A percentile compares a stretch with the other conserved stretches of the same genome.
Evolutionary conservation across 2,113 vertebrate species (phyloP).

Genomic region (Colossoma macropomum): DNA sequence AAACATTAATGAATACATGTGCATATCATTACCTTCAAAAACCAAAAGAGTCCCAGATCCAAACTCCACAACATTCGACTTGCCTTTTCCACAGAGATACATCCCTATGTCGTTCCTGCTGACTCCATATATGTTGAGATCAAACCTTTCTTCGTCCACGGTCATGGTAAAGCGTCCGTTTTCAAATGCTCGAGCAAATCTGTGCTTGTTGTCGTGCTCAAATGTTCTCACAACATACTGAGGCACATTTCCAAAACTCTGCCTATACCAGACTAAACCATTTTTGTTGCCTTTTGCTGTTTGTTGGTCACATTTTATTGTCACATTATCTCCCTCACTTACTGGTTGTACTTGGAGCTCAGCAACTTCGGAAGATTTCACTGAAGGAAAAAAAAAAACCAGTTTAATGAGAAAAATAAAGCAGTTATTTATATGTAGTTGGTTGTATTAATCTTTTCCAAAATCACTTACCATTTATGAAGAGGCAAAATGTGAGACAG

Average conservation of each 20-base stretch:
- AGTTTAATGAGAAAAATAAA: background rate
- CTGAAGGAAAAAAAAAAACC: background rate
- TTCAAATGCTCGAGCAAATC: background rate
- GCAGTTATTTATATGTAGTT: background rate
- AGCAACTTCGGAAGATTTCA: background rate
- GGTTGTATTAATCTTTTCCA: background rate
- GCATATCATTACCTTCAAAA: background rate
- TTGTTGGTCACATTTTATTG: background rate
- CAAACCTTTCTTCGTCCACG: background rate
- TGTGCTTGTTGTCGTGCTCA: background rate
- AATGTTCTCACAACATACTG: background rate
- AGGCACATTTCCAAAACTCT: constrained; percentile 21
- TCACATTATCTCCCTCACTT: background rate
- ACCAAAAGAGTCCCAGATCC: constrained; percentile 11
- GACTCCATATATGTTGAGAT: background rate
- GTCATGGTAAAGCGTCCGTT: background rate
- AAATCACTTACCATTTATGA: background rate
- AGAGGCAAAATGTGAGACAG: background rate
- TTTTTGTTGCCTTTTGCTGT: background rate
- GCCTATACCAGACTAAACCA: constrained; percentile 19
- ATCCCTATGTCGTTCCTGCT: background rate
- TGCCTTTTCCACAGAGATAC: constrained; percentile 21
- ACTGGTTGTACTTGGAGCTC: background rate
- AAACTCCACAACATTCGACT: constrained; percentile 9
- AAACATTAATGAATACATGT: background rate